Base-by-base conservation (phyloP, 1,140 invertebrate species). In the Vollenhovia emeryi region DNA sequence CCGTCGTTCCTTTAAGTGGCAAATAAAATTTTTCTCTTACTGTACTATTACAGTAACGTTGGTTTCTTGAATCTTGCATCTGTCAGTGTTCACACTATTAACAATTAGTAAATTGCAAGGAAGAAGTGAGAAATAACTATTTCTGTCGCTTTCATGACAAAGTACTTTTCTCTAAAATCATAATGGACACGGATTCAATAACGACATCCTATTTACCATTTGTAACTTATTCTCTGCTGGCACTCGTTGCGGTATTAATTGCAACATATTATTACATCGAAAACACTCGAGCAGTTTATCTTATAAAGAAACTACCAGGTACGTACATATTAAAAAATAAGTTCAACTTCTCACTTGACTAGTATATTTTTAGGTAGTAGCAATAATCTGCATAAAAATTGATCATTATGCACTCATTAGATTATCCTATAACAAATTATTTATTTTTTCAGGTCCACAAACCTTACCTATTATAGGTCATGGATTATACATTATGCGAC, bases 381-480 rank as follows among this genome's bases (percentile, higher is more conserved):
- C n/a, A 50, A 6, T 50, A 62, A 33, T 62, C 15, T 60, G 18
- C 4, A 0, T 62, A 30, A 36, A 18, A 3, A 62, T 6, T 62
- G 59, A 59, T 62, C 68, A 55, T 55, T 55, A 11, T 55, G 27
- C 6, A 15, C 4, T 59, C 5, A 59, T 5, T 43, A 79, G 13
- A 45, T 43, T n/a, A 18, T 64, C 36, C 33, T 21, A 18, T 0
- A 52, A 33, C 40, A 68, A 68, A 78, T 82, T 43, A 60, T 30
- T 13, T 59, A 6, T 75, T 73, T 18, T 90, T 87, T 68, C 36
- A 95, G 94, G 92, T 13, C 94, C 94, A 45, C 88, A 82, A 8
- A 86, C 93, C 0, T 8, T 97, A 11, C 96, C 96, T 0, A 89
- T 97, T 40, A 89, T 97, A 57, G 96, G 96, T 43, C 96, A 96